These are phyloP conservation scores for Athalia cordata DNA, from an alignment of 2,888 invertebrate species.

Conservation along the genomic window DNA sequence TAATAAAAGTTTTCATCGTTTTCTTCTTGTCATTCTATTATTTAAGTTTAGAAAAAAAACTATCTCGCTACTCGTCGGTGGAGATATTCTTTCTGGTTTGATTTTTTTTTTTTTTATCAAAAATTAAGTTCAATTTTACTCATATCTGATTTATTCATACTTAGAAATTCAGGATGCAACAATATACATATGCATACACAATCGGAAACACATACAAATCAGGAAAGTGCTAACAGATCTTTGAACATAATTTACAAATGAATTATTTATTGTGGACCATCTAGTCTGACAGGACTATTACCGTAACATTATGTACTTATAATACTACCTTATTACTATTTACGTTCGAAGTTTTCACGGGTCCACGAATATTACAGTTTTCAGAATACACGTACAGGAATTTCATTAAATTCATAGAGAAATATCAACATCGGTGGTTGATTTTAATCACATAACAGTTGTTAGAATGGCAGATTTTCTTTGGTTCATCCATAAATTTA, in stretches of 20 bases:
- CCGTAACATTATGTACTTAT: background rate
- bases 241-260: slow-evolving; percentile 35
- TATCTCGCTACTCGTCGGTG: background rate
- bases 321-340: slow-evolving; percentile 12
- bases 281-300: slow-evolving; percentile 7
- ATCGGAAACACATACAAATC: slow-evolving; percentile 31
- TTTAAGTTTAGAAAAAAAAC: background rate
- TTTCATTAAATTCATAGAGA: slow-evolving; percentile 4
- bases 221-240: slow-evolving; percentile 33
- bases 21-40: background rate
- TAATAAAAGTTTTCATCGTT: slow-evolving; percentile 22
- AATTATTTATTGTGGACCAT: slow-evolving; percentile 25
- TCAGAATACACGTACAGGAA: background rate
- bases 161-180: slow-evolving; percentile 40
- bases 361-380: slow-evolving; percentile 14
- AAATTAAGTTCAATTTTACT: slow-evolving; percentile 18
- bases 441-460: background rate
- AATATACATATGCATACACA: slow-evolving; percentile 40
- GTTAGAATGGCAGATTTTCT: slow-evolving; percentile 11
- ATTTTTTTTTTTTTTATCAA: background rate
- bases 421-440: slow-evolving; percentile 1
- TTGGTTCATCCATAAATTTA: slow-evolving; percentile 20
- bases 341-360: slow-evolving; percentile 35
- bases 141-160: slow-evolving; percentile 41
- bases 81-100: background rate